Conservation (phyloP, 37 sponge, comb jelly and placozoan species). For the Chondrosia reniformis region DNA sequence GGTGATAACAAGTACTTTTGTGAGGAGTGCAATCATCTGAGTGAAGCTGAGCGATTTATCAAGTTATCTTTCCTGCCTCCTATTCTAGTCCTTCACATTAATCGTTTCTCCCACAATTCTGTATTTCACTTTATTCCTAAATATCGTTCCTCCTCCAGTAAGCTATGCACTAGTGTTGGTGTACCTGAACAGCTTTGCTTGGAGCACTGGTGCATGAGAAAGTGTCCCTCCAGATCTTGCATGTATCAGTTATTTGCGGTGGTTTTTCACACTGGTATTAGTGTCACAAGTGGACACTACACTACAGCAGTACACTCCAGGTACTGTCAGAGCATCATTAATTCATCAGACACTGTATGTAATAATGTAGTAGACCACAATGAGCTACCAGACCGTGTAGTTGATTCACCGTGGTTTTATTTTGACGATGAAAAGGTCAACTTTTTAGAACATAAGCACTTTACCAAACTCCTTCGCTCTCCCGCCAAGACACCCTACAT, state of each 20-base stretch:
- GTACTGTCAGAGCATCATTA: background rate
- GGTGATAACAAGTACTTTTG: conserved; percentile 65
- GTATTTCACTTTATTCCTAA: conserved; percentile 10
- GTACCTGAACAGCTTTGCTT: conserved; percentile 46
- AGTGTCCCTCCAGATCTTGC: conserved; percentile 22
- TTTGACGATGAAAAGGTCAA: conserved; percentile 17
- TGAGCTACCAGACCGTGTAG: background rate
- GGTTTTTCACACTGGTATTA: conserved; percentile 62
- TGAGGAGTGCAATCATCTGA: conserved; percentile 47
- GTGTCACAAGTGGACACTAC: conserved; percentile 70
- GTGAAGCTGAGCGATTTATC: conserved; percentile 58
- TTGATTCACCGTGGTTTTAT: background rate
- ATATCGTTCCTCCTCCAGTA: conserved; percentile 32
- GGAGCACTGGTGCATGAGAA: conserved; percentile 45
- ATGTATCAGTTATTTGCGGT: conserved; percentile 68
- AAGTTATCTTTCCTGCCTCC: conserved; percentile 46
- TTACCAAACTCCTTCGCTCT: conserved; percentile 5
- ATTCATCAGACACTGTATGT: background rate
- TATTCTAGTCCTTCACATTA: conserved; percentile 61
- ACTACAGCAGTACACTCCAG: conserved; percentile 28
- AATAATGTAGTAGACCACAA: background rate
- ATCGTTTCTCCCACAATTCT: conserved; percentile 48
- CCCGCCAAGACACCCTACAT: conserved; percentile 56
- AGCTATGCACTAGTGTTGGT: conserved; percentile 54
- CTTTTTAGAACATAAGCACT: conserved; percentile 8